Base-by-base conservation (phyloP, 1,140 invertebrate genomes). In the Stenopsyche tienmushanensis region DNA sequence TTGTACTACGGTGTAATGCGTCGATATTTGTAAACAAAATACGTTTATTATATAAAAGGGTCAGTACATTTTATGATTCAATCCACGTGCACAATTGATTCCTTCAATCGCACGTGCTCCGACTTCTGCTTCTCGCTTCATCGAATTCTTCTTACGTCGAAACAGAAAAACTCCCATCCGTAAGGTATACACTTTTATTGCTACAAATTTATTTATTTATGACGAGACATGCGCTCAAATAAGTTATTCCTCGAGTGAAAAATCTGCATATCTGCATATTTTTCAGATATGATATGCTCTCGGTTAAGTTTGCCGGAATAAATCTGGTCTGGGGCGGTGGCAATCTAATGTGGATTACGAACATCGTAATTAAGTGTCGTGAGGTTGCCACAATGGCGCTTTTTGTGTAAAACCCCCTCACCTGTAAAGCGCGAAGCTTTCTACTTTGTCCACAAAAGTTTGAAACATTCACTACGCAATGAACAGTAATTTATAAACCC, bases 51-150 rank as follows among this genome's bases (percentile, higher is more conserved):
- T 34, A 34, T 34, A 34, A 34, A 34, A 26, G 29, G 7, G 26
- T 29, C 23, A 10, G 24, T 53, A 24, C 26, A 54, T 66, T 62
- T 63, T 62, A 24, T 54, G 29, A 64, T 66, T 62, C 65, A 5
- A 25, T 62, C 42, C 65, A 62, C 65, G 65, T 66, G 50, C 65
- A 49, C 57, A 66, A 66, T 66, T 66, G 57, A 66, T 66, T 66
- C 49, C 62, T 26, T 57, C 54, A 47, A 41, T 62, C 47, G 65
- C 52, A 49, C 65, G 57, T 66, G 65, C 58, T 66, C 39, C 54
- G 54, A 57, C 54, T 57, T 18, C 34, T 21, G 3, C 23, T 50
- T 50, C 17, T 45, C 17, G 9, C 9, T 45, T n/a, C 9, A 45
- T 45, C 17, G 5, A 45, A 45, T 18, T 18, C 9, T 50, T 50